Percentiles rank a stretch among this genome's conserved stretches.
phyloP scores from a whole-genome alignment of 2,113 vertebrate genomes.

The Oryzias curvinotus region DNA sequence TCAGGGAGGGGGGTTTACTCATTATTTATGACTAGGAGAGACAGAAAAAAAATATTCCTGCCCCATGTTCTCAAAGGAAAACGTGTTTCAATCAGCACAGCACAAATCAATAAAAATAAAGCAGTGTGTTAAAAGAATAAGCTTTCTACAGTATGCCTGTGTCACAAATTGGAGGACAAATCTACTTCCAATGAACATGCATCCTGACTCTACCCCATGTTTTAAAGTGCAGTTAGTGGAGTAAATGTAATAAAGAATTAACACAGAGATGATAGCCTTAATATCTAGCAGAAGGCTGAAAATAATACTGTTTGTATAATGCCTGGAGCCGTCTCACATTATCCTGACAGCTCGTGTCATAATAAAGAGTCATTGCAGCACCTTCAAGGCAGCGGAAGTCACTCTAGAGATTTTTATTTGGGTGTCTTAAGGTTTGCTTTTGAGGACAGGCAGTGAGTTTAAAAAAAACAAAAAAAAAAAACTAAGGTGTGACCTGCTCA shows the following conservation, averaged over 20 bases:
- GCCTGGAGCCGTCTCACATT: slow-evolving; percentile 7
- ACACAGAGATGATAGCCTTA: neutral
- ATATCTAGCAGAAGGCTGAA: slow-evolving; percentile 1
- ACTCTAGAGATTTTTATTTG: neutral
- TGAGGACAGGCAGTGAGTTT: neutral
- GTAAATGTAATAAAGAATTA: slow-evolving; percentile 3
- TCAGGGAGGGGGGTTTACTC: neutral
- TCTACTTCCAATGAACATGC: slow-evolving; percentile 13
- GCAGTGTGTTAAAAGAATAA: neutral
- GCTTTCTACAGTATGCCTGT: neutral
- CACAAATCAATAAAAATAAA: slow-evolving; percentile 1
- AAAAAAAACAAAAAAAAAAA: neutral
- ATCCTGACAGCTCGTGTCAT: slow-evolving; percentile 30
- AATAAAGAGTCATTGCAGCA: slow-evolving; percentile 1
- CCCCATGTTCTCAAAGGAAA: neutral
- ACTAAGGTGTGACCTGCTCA: neutral
- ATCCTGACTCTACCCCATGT: neutral
- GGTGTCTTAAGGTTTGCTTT: neutral
- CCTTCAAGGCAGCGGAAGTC: slow-evolving; percentile 9
- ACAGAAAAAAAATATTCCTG: neutral
- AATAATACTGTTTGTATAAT: neutral
- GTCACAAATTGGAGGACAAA: neutral
- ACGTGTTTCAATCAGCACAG: too few species aligned
- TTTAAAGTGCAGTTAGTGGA: slow-evolving; percentile 4
- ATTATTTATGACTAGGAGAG: slow-evolving; percentile 1